These are phyloP conservation scores for Chaetophractus vellerosus DNA, from an alignment of 2,797 vertebrate species.

Conservation along the genomic window DNA sequence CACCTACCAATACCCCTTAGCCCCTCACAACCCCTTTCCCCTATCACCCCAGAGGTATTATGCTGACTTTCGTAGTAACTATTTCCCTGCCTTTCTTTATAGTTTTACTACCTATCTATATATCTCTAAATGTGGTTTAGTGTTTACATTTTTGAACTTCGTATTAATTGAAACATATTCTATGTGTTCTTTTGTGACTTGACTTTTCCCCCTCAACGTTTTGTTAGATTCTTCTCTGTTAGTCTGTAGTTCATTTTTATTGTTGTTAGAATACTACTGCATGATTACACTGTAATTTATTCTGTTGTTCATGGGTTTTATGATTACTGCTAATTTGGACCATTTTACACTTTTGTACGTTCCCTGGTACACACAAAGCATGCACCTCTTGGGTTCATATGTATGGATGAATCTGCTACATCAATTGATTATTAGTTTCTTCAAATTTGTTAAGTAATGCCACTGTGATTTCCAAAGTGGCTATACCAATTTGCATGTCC, in stretches of 20 bases:
- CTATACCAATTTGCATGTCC: background rate
- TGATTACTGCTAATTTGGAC: background rate
- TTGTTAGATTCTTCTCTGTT: constrained; percentile 31
- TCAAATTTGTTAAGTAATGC: background rate
- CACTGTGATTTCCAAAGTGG: background rate
- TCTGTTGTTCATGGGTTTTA: background rate
- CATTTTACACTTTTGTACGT: background rate
- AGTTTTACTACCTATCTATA: background rate
- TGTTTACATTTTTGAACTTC: background rate
- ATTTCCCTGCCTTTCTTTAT: background rate
- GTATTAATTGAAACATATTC: background rate
- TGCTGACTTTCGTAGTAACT: background rate
- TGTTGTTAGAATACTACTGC: background rate
- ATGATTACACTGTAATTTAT: background rate
- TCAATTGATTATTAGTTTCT: background rate
- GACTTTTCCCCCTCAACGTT: background rate
- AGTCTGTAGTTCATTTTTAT: background rate
- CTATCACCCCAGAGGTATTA: background rate
- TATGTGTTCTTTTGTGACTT: constrained; percentile 25
- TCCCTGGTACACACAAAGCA: background rate
- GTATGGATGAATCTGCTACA: background rate
- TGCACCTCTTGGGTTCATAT: background rate
- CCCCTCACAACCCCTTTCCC: background rate
- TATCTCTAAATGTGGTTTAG: background rate
- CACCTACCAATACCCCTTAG: too few species aligned